Evolutionary conservation across 2,888 invertebrate genomes (phyloP), one percentile per base, ranked within the genome.

Genomic region (Apamea anceps): DNA sequence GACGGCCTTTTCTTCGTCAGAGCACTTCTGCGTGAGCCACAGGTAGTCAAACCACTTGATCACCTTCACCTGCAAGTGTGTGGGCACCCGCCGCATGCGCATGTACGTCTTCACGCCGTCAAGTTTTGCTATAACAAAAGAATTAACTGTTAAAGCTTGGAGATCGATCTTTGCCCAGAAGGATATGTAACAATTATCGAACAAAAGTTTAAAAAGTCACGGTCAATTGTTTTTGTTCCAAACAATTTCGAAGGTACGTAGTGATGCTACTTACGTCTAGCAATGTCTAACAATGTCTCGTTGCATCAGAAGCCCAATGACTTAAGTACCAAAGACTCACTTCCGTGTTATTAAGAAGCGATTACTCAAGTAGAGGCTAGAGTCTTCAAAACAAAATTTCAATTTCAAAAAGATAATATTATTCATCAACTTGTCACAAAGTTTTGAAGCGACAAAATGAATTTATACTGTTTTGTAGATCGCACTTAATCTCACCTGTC

Each of bases 31-130:
- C 89, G 99, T 99, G 93, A 99, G 98, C 99, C 99, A 99, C 93
- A 99, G 97, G 96, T 99, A 99, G 97, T 99, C 99, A 97, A 99
- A 99, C 99, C 99, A 99, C 96, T 99, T 99, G 97, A 99, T 99
- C 79, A 97, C 99, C 96, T 99, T 99, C 93, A 99, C 99, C 96
- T 99, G 99, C 83, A 99, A 97, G 96, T 99, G 98, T 91, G 98
- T 98, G 65, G 99, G 99, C 88, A 99, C 99, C 90, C 99, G 97
- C 75, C 99, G 98, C 98, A 99, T 99, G 87, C 99, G 97, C 99
- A 99, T 99, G 95, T 99, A 99, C 7, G 99, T 99, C 97, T 99
- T 99, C 85, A 99, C 99, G 70, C 99, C 99, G 94, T 99, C 99
- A 95, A 99, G 97, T 97, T 99, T 99, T 68, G 99, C 99, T 99